Conservation (phyloP, 2,888 invertebrate species). For the Hirudinaria manillensis region DNA sequence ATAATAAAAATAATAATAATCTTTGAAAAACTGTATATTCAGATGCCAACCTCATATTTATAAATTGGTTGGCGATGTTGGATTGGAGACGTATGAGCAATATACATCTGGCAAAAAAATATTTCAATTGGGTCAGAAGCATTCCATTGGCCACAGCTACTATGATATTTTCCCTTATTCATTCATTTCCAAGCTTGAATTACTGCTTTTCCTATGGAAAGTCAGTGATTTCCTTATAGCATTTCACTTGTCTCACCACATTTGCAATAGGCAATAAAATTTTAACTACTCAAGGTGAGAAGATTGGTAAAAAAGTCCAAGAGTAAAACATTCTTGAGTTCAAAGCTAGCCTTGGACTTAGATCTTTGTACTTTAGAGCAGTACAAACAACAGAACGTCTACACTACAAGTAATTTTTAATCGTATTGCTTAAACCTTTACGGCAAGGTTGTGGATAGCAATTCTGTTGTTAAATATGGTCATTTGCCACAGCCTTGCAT, state of each 20-base stretch:
- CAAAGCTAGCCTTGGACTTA: not conserved
- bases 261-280: not conserved
- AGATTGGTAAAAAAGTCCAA: not conserved
- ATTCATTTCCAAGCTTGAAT: constrained; percentile 46
- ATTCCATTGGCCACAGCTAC: constrained; percentile 44
- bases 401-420: not conserved
- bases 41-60: constrained; percentile 49
- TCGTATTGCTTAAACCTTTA: not conserved
- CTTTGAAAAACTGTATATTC: not conserved
- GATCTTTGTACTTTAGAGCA: constrained; percentile 13
- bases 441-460: too few relatives aligned
- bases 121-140: constrained; percentile 45
- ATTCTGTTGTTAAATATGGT: too few relatives aligned
- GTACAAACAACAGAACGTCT: constrained; percentile 1
- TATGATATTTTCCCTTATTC: constrained; percentile 48
- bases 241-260: not conserved
- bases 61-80: constrained; percentile 47
- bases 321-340: constrained; percentile 4
- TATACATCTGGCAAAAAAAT: constrained; percentile 47
- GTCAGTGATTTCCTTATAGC: constrained; percentile 37
- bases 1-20: not conserved
- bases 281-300: not conserved
- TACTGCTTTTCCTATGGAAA: constrained; percentile 45
- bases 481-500: too few relatives aligned
- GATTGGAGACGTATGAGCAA: constrained; percentile 46